Base-by-base conservation (phyloP, 2,113 vertebrate genomes). In the Thamnaconus septentrionalis region DNA sequence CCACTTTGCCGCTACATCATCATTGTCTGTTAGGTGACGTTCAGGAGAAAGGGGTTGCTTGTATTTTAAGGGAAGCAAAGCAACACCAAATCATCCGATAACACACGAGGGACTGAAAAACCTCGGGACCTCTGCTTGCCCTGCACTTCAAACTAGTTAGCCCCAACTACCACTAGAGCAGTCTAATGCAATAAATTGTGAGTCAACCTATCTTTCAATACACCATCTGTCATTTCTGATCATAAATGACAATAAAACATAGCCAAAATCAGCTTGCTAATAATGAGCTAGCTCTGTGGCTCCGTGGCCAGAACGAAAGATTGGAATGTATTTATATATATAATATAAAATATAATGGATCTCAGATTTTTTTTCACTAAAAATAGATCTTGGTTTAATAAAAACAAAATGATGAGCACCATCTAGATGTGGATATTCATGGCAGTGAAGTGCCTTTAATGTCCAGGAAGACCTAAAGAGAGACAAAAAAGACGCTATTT, bases 371-470 rank as follows among this genome's bases (percentile, higher is more conserved):
- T 31, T 31, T 31, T 31, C 18, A 31, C 18, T 31, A 31, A 31
- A 31, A 31, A 31, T 31, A 31, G 18, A 31, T 31, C 18, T 31
- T 31, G 18, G 18, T 31, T 31, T 31, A 31, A 31, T n/a, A 56
- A 39, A n/a, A 47, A 52, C 31, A 47, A 6, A 54, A 61, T 41
- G 61, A 55, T 51, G 40, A 75, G 79, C 80, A 84, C 84, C 75
- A 85, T 85, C 53, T 85, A 57, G 51, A 83, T 56, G 73, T 79
- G 78, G 66, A 81, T 58, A 73, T 58, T 59, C 61, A 86, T 73
- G 53, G 79, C 77, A 76, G 86, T 84, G 71, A 91, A 91, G 90
- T 91, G 90, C 89, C 88, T 90, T 89, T 85, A 85, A 82, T 70
- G 87, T 88, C 79, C 69, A 60, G 69, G 64, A 31, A 73, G 71